Conservation (phyloP, 2,888 invertebrate species). For the Pterostichus madidus region DNA sequence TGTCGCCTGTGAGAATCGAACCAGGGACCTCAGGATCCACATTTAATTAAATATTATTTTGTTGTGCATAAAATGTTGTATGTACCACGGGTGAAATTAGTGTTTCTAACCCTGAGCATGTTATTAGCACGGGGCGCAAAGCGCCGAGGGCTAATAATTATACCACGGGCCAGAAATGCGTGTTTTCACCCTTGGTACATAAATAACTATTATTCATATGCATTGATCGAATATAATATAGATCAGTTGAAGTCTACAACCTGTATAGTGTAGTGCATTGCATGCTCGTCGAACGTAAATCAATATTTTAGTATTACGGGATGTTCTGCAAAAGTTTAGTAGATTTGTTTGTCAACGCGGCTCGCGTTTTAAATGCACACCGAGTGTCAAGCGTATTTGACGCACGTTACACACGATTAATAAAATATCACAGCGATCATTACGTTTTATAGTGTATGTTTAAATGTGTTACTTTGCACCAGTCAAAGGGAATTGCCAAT, state of each 20-base stretch:
- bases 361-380: conserved; percentile 24
- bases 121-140: too few species aligned
- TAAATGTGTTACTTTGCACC: conserved; percentile 46
- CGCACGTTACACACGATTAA: conserved; percentile 38
- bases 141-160: too few species aligned
- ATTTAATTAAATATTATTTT: too few species aligned
- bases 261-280: background rate
- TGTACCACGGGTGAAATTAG: too few species aligned
- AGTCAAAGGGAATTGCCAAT: conserved; percentile 60
- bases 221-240: too few species aligned
- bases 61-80: too few species aligned
- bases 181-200: too few species aligned
- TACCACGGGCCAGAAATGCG: too few species aligned
- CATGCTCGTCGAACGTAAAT: conserved; percentile 49
- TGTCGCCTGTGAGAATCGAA: too few species aligned
- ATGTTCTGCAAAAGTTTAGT: conserved; percentile 11
- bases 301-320: conserved; percentile 62
- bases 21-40: too few species aligned
- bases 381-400: conserved; percentile 1
- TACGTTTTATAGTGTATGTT: conserved; percentile 62
- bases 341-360: conserved; percentile 24
- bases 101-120: too few species aligned
- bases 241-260: background rate
- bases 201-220: too few species aligned
- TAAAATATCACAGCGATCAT: conserved; percentile 62